Evolutionary conservation across 2,797 vertebrate genomes (phyloP), one percentile per base, ranked within the genome.

Genomic region (Capromys pilorides): DNA sequence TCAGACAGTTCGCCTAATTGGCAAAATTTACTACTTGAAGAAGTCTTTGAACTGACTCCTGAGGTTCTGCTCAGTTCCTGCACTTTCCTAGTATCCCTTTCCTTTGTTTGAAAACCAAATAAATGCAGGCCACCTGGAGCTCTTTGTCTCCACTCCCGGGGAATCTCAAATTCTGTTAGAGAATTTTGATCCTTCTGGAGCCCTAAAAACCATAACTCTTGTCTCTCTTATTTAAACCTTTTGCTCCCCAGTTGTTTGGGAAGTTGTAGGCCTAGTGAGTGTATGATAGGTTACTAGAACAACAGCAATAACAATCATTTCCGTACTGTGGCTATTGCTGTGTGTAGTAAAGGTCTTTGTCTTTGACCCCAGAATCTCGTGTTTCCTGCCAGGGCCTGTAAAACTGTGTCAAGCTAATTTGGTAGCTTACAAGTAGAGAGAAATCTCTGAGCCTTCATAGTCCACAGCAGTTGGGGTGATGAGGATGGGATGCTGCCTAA

Each of bases 331-430:
- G 8, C 61, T 88, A 11, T 73, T 94, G 54, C 45, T 90, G 0
- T 84, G 41, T 75, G 26, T 91, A 66, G 85, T 49, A 26, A 77
- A 79, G 31, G 49, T 24, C 26, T 93, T 93, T 94, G 88, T 87
- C 36, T 93, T 36, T 69, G 79, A 71, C 45, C 28, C 41, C 26
- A 9, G 77, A 62, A 90, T 80, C 49, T 94, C 57, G 5, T 67
- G 49, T 93, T 84, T 93, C 86, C 87, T 80, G 81, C 71, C n/a
- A 82, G 49, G 19, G 84, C 39, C 18, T 57, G 36, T 4, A 91
- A 57, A 82, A 66, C 26, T n/a, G 24, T 51, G 84, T 66, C 86
- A 71, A 24, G 28, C 59, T 87, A 84, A 86, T 41, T 77, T 59
- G 13, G 77, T 93, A 66, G 59, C 33, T 54, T 90, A n/a, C 13